Evolutionary conservation across 2,113 vertebrate genomes (phyloP).

Genomic region (Semnornis frantzii): DNA sequence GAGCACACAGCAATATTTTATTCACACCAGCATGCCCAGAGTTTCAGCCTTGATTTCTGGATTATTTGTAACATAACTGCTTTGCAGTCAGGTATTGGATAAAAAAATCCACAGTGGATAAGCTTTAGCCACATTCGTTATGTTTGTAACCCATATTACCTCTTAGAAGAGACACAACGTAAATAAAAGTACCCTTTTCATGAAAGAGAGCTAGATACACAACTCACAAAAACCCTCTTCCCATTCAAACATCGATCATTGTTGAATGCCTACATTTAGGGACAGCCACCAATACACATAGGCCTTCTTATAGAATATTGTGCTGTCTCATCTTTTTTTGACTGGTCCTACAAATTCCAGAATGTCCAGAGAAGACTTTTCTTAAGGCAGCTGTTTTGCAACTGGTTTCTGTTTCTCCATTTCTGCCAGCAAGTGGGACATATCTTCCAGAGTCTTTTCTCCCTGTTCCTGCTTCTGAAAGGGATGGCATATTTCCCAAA

Average conservation of each 20-base stretch:
- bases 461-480: neutral
- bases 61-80: neutral
- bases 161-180: neutral
- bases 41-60: neutral
- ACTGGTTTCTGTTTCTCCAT: neutral
- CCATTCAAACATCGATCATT: neutral
- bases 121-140: neutral
- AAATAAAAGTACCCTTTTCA: neutral
- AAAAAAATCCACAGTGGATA: neutral
- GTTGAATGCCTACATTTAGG: neutral
- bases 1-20: neutral
- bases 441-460: neutral
- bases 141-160: neutral
- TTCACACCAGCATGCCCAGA: neutral
- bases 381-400: neutral
- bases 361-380: neutral
- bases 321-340: neutral
- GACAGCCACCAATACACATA: neutral
- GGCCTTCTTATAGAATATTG: neutral
- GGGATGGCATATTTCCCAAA: neutral
- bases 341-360: neutral
- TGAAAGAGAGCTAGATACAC: neutral
- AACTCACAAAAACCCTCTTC: neutral
- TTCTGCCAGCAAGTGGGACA: neutral
- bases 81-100: neutral